Conservation (phyloP, 53 echinoderm and acorn worm genomes). For the Henricia sp. region DNA sequence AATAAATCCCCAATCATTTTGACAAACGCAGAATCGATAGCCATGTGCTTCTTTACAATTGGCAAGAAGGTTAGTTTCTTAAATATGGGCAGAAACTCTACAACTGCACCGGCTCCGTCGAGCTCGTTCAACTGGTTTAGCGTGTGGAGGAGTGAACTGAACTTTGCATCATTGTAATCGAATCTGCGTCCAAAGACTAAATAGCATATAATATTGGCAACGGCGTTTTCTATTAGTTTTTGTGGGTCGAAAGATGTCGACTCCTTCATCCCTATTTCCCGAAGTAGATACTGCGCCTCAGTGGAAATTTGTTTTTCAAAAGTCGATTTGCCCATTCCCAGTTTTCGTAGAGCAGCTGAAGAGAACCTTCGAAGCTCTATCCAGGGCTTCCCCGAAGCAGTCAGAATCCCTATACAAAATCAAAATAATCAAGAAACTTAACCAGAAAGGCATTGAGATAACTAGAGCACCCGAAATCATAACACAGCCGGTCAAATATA, state of each 20-base stretch:
- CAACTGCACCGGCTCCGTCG: background rate
- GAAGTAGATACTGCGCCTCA: background rate
- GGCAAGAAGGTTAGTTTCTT: background rate
- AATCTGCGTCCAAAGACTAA: background rate
- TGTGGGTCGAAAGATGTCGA: background rate
- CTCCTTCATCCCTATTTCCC: background rate
- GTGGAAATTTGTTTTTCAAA: constrained; percentile 32
- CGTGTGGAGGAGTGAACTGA: background rate
- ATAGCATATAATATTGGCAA: background rate
- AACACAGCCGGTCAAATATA: too few species aligned
- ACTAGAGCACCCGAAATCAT: too few species aligned
- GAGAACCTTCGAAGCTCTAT: constrained; percentile 17
- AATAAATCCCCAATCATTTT: background rate
- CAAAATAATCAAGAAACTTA: too few species aligned
- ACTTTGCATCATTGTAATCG: background rate
- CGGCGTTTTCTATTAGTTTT: background rate
- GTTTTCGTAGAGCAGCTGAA: background rate
- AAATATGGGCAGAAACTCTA: background rate
- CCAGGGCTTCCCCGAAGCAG: constrained; percentile 15
- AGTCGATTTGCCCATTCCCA: constrained; percentile 17
- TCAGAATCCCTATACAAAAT: background rate
- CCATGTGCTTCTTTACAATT: background rate
- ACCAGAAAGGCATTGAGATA: too few species aligned
- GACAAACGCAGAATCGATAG: background rate
- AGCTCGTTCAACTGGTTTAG: background rate